Evolutionary conservation across 2,113 vertebrate genomes (phyloP).

Genomic region (Pomatorhinus ruficollis): DNA sequence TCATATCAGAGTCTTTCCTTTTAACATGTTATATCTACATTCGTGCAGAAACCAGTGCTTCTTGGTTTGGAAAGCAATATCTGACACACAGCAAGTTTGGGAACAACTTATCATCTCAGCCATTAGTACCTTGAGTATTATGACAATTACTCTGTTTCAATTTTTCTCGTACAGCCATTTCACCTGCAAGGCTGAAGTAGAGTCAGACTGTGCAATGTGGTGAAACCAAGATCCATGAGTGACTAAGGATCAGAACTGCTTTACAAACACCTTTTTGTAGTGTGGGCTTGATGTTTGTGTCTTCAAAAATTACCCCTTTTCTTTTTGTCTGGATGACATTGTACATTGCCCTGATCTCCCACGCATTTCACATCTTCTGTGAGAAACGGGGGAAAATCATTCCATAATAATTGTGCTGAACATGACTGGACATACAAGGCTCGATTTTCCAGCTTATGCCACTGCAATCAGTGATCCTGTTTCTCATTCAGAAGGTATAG

Average conservation of each 20-base stretch:
- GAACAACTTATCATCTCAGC: not conserved
- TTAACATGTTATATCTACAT: not conserved
- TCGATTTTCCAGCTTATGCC: not conserved
- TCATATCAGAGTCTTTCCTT: not conserved
- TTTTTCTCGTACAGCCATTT: not conserved
- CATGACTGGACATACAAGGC: not conserved
- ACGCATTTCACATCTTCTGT: not conserved
- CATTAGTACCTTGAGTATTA: not conserved
- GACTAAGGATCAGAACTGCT: not conserved
- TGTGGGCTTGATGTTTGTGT: not conserved
- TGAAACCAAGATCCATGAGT: not conserved
- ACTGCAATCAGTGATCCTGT: not conserved
- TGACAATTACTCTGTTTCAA: not conserved
- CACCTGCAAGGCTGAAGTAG: not conserved
- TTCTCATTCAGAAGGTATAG: not conserved
- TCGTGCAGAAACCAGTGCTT: not conserved
- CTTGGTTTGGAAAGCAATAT: not conserved
- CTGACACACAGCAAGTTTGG: not conserved
- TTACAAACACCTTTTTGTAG: not conserved
- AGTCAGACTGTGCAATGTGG: not conserved
- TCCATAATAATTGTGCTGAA: not conserved
- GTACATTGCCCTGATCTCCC: not conserved
- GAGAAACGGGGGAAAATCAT: rapidly evolving
- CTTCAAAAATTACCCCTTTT: not conserved
- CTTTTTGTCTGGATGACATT: not conserved